Evolutionary conservation across 2,113 vertebrate species (phyloP).

Genomic region (Pitta sordida): DNA sequence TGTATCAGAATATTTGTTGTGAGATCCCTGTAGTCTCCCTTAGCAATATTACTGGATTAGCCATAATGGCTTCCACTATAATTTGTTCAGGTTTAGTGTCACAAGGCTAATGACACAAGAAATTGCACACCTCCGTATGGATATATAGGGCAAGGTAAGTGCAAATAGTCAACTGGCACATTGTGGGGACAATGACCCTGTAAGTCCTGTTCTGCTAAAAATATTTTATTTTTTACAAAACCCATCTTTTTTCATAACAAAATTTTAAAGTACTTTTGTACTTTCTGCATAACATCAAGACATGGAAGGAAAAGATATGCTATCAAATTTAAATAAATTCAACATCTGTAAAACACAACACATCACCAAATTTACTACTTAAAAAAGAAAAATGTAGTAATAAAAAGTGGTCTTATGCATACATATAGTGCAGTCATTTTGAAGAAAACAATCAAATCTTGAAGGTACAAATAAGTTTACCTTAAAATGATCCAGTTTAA

Average conservation of each 20-base stretch:
- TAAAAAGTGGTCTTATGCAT: constrained; percentile 77
- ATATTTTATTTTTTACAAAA: constrained; percentile 99
- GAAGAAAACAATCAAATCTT: constrained; percentile 71
- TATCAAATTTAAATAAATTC: constrained; percentile 69
- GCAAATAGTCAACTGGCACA: constrained; percentile 99
- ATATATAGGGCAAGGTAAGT: constrained; percentile 94
- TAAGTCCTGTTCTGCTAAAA: constrained; percentile 99
- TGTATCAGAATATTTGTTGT: constrained; percentile 85
- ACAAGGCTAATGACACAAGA: constrained; percentile 88
- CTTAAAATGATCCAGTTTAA: constrained; percentile 73
- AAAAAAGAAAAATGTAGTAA: constrained; percentile 64
- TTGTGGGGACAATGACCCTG: constrained; percentile 99
- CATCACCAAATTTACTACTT: constrained; percentile 69
- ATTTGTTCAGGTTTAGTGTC: constrained; percentile 84
- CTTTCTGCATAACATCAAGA: constrained; percentile 99
- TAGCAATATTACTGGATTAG: constrained; percentile 78
- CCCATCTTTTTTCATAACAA: constrained; percentile 87
- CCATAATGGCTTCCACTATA: constrained; percentile 75
- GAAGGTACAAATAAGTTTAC: constrained; percentile 65
- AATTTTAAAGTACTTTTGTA: constrained; percentile 93
- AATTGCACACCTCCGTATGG: constrained; percentile 94
- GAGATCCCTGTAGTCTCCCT: constrained; percentile 92
- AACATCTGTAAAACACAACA: constrained; percentile 75
- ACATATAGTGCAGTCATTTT: constrained; percentile 76
- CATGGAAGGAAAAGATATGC: constrained; percentile 92